A percentile compares a stretch with the other conserved stretches of the same genome.
These are phyloP conservation scores for Ophioninae sp. DNA, from an alignment of 2,888 invertebrate species.

Conservation along the genomic window DNA sequence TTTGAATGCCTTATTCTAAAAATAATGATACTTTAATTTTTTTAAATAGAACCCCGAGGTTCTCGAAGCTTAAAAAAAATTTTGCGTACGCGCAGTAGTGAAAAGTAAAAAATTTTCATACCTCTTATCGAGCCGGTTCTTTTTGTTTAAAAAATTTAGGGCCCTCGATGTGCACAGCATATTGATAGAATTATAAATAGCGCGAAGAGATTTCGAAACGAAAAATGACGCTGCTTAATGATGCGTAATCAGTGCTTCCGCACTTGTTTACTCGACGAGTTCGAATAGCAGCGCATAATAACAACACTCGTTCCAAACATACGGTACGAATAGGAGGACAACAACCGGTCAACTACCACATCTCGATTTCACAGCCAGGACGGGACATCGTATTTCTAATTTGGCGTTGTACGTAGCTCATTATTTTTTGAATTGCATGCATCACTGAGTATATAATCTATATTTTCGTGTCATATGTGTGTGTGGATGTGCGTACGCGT, in stretches of 20 bases:
- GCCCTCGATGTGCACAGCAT: conserved; percentile 53
- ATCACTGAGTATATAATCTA: background rate
- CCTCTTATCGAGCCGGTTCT: conserved; percentile 34
- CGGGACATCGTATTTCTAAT: conserved; percentile 14
- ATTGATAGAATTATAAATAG: background rate
- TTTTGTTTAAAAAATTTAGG: conserved; percentile 17
- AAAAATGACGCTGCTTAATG: background rate
- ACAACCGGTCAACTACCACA: background rate
- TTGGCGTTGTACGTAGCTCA: background rate
- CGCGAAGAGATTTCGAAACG: background rate
- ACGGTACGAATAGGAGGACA: conserved; percentile 13
- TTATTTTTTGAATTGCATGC: conserved; percentile 1
- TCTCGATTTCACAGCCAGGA: conserved; percentile 7
- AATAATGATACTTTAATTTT: too few species aligned
- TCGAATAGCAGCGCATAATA: background rate
- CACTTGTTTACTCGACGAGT: background rate
- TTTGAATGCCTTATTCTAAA: too few species aligned
- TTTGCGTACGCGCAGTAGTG: too few species aligned
- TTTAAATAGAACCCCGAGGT: too few species aligned
- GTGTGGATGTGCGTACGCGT: background rate
- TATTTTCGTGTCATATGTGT: conserved; percentile 5
- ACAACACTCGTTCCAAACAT: background rate
- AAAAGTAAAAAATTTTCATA: conserved; percentile 7
- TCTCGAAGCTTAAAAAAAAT: too few species aligned
- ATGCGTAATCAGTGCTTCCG: background rate